A percentile compares a stretch with the other conserved stretches of the same genome.
These are phyloP conservation scores for Iphiclides podalirius DNA, from an alignment of 2,888 invertebrate species.

Conservation along the genomic window DNA sequence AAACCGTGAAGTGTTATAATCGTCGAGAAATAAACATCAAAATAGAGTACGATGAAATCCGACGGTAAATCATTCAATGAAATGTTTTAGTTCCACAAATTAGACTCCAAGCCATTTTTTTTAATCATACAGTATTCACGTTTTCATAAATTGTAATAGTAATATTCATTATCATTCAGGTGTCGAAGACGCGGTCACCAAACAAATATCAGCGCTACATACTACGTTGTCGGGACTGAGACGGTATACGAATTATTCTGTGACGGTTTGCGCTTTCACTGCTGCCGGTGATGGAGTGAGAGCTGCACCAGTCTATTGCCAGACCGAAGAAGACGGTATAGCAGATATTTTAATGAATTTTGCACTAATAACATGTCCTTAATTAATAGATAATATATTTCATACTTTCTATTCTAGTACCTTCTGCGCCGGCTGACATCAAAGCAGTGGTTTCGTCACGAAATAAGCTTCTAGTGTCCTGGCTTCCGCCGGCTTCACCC, in stretches of 20 bases:
- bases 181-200: slow-evolving; percentile 87
- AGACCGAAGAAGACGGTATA: slow-evolving; percentile 93
- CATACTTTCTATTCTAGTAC: slow-evolving; percentile 83
- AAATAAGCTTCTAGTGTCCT: slow-evolving; percentile 92
- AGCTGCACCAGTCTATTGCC: slow-evolving; percentile 90
- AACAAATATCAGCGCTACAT: slow-evolving; percentile 84
- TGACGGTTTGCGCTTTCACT: slow-evolving; percentile 93
- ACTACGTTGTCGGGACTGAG: slow-evolving; percentile 87
- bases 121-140: too few relatives aligned
- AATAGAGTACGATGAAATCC: too few relatives aligned
- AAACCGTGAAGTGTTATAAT: too few relatives aligned
- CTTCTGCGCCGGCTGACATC: slow-evolving; percentile 93
- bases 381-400: too few relatives aligned
- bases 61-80: too few relatives aligned
- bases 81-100: too few relatives aligned
- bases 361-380: too few relatives aligned
- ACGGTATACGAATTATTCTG: slow-evolving; percentile 95
- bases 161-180: slow-evolving; percentile 71
- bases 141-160: too few relatives aligned
- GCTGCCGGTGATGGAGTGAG: slow-evolving; percentile 93
- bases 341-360: neutral
- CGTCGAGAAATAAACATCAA: too few relatives aligned
- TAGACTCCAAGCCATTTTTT: too few relatives aligned
- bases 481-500: slow-evolving; percentile 91
- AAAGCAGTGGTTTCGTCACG: slow-evolving; percentile 93